Percentiles rank a stretch among this genome's conserved stretches.
phyloP scores from a whole-genome alignment of 2,113 vertebrate genomes.

The Poicephalus gulielmi region DNA sequence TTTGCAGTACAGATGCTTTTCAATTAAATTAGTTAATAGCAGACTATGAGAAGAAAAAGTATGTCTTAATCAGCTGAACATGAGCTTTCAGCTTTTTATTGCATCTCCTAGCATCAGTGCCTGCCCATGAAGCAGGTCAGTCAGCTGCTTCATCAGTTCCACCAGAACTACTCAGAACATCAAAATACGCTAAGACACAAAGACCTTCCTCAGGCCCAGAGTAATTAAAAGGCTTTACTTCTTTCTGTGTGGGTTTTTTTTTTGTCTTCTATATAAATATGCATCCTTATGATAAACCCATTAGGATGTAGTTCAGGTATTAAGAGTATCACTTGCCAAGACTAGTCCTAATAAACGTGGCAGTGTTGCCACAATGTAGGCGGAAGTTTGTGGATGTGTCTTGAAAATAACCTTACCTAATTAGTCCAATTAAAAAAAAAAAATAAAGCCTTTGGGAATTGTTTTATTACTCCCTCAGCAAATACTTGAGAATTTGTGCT shows the following conservation, averaged over 20 bases:
- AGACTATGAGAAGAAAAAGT: background rate
- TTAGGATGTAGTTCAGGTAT: background rate
- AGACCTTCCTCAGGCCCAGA: background rate
- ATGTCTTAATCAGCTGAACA: background rate
- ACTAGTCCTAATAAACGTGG: background rate
- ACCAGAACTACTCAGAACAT: background rate
- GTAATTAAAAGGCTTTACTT: background rate
- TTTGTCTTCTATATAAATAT: background rate
- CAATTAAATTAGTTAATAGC: background rate
- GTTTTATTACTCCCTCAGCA: background rate
- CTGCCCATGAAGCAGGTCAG: background rate
- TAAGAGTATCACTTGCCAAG: background rate
- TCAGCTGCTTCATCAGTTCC: background rate
- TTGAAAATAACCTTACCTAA: background rate
- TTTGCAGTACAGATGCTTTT: background rate
- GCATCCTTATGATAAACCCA: background rate
- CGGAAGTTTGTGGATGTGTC: background rate
- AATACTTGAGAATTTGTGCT: background rate
- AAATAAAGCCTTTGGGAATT: background rate
- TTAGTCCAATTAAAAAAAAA: background rate
- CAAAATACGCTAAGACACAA: fast-evolving
- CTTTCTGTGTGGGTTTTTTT: background rate
- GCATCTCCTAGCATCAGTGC: background rate
- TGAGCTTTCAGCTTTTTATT: background rate
- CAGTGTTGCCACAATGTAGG: background rate